phyloP scores from a whole-genome alignment of 2,888 invertebrate species.

The Pseudolycoriella hygida region DNA sequence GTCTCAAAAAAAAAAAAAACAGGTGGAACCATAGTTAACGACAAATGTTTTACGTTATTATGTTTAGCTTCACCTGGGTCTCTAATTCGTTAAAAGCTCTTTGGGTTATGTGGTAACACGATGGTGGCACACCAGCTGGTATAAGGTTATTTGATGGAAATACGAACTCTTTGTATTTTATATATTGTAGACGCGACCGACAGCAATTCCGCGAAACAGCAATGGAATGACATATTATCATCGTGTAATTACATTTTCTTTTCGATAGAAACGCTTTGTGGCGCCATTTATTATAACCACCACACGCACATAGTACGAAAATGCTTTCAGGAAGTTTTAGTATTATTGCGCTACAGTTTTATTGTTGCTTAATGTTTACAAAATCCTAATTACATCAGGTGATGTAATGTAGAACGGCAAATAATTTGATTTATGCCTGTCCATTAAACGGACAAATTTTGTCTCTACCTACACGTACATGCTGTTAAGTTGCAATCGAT shows the following conservation, averaged over 20 bases:
- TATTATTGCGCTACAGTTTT: too few species aligned
- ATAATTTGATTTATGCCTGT: too few species aligned
- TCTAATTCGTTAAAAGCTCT: conserved; percentile 1
- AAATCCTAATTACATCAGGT: too few species aligned
- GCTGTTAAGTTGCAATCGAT: too few species aligned
- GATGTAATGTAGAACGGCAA: too few species aligned
- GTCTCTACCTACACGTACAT: too few species aligned
- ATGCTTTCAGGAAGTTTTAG: too few species aligned
- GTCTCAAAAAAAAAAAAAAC: neutral
- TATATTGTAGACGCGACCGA: neutral
- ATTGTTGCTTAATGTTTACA: too few species aligned
- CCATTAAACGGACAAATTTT: too few species aligned
- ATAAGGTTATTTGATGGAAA: neutral
- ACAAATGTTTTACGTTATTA: conserved; percentile 1
- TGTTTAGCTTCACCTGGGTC: conserved; percentile 1
- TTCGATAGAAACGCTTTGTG: neutral
- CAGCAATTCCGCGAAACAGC: neutral
- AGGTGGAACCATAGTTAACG: neutral
- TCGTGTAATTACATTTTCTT: neutral
- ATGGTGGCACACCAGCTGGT: neutral
- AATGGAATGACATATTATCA: conserved; percentile 1
- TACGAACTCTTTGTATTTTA: neutral
- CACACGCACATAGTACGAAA: too few species aligned
- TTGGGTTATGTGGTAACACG: neutral
- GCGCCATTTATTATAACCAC: too few species aligned